These are phyloP conservation scores for Desoria tigrina DNA, from an alignment of 2,888 invertebrate species.

Conservation along the genomic window DNA sequence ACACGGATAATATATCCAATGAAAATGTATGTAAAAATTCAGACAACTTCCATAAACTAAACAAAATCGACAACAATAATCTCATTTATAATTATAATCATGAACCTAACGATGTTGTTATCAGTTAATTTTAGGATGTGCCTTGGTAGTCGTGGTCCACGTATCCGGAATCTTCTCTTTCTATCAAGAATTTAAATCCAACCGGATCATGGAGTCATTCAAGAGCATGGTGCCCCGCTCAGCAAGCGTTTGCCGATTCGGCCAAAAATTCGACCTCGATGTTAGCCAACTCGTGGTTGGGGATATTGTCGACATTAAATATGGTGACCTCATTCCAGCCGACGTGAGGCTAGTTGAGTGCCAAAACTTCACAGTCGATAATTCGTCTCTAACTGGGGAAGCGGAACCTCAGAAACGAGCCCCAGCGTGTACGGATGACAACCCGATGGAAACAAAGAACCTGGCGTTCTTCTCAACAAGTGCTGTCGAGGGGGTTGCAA, in stretches of 20 bases:
- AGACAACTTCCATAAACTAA: no score
- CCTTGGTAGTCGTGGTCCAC: conserved; percentile 43
- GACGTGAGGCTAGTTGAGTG: conserved; percentile 62
- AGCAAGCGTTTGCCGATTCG: conserved; percentile 56
- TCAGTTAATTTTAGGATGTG: conserved; percentile 40
- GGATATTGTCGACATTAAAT: conserved; percentile 63
- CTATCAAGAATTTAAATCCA: conserved; percentile 56
- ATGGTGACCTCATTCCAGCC: conserved; percentile 64
- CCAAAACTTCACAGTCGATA: conserved; percentile 59
- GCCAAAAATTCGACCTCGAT: conserved; percentile 55
- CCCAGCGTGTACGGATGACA: conserved; percentile 61
- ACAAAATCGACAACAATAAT: no score
- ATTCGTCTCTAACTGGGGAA: conserved; percentile 70
- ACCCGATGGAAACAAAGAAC: conserved; percentile 75
- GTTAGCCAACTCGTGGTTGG: conserved; percentile 61
- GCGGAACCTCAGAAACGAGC: conserved; percentile 64
- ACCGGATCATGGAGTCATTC: conserved; percentile 52
- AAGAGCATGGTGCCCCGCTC: conserved; percentile 55
- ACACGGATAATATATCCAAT: conserved; percentile 20
- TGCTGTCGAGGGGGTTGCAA: conserved; percentile 66
- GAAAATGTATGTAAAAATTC: background rate
- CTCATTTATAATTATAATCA: no score
- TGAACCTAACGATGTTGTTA: no score
- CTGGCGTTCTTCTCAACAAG: conserved; percentile 79
- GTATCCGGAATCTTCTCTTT: conserved; percentile 64